Percentiles rank a stretch among this genome's conserved stretches.
phyloP scores from a whole-genome alignment of 2,113 vertebrate species.

The Mesitornis unicolor region DNA sequence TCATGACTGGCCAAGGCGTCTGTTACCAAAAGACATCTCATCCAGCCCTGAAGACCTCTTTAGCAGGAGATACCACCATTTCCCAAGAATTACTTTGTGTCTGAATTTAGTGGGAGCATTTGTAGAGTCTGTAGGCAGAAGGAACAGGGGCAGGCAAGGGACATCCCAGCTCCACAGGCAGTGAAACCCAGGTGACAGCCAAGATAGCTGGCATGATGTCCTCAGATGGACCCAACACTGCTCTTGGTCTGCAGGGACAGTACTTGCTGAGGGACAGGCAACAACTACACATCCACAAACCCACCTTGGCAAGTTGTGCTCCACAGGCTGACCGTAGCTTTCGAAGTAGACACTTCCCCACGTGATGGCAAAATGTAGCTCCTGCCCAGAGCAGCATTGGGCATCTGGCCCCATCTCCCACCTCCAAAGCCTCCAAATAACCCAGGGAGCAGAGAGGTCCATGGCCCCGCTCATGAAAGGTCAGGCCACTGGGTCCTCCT shows the following conservation, averaged over 20 bases:
- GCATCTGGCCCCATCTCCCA: background rate
- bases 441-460: background rate
- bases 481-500: background rate
- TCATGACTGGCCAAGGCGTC: accelerated
- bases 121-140: background rate
- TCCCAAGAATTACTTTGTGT: background rate
- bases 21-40: background rate
- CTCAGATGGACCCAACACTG: background rate
- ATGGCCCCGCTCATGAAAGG: background rate
- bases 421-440: background rate
- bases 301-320: background rate
- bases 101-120: background rate
- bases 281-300: background rate
- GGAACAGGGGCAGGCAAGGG: background rate
- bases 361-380: background rate
- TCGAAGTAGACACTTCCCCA: background rate
- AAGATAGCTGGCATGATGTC: background rate
- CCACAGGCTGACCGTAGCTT: background rate
- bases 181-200: background rate
- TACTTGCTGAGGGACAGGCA: background rate
- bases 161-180: background rate
- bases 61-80: background rate
- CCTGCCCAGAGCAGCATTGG: background rate
- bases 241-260: background rate
- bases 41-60: background rate